Conservation (phyloP, 2,113 vertebrate genomes). For the Ictalurus punctatus region DNA sequence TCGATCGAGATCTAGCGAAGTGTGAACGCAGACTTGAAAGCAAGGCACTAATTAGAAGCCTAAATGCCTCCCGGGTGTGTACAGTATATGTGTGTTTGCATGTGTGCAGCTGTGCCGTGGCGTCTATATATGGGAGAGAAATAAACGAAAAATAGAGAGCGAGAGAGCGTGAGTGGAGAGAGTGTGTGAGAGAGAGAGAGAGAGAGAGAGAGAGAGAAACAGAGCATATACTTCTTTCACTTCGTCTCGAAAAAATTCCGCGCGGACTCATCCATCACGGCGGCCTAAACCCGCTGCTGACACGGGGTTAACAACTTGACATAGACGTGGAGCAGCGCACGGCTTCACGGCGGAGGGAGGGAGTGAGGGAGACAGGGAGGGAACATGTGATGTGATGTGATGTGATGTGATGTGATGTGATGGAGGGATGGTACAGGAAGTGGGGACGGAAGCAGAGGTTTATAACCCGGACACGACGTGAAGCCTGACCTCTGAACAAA, state of each 20-base stretch:
- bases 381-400: background rate
- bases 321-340: conserved; percentile 71
- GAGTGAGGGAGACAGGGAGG: background rate
- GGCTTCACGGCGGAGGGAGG: conserved; percentile 26
- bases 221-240: conserved; percentile 60
- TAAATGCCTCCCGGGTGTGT: conserved; percentile 23
- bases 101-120: conserved; percentile 45
- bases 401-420: background rate
- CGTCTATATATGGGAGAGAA: conserved; percentile 3
- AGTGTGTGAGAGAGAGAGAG: conserved; percentile 56
- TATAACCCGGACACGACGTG: background rate
- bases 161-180: conserved; percentile 41
- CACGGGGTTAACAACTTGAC: conserved; percentile 83
- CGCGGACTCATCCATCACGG: conserved; percentile 79
- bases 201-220: conserved; percentile 59
- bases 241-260: conserved; percentile 74
- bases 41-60: conserved; percentile 1
- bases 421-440: background rate
- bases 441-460: background rate
- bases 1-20: background rate
- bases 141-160: conserved; percentile 18
- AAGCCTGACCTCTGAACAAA: background rate
- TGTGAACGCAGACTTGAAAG: background rate
- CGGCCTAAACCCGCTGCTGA: conserved; percentile 75
- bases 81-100: background rate